These are phyloP conservation scores for Colinus virginianus DNA, from an alignment of 2,113 vertebrate genomes.

Conservation along the genomic window DNA sequence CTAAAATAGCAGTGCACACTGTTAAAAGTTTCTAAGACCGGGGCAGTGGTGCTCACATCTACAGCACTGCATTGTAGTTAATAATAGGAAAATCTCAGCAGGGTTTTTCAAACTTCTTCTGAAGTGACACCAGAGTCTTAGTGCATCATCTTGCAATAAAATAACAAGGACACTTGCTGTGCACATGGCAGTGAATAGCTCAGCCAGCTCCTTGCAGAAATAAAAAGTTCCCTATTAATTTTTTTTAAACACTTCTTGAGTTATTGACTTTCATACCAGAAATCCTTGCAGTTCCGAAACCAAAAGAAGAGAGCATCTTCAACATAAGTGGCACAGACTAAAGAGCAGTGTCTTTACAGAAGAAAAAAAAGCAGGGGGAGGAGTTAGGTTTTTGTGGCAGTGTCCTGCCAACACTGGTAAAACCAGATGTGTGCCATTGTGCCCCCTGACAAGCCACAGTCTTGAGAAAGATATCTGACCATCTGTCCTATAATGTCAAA, in stretches of 20 bases:
- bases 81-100: background rate
- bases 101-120: background rate
- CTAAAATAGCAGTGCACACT: fast-evolving
- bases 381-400: background rate
- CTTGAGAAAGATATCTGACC: background rate
- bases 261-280: background rate
- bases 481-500: background rate
- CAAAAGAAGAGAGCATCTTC: background rate
- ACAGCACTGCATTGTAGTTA: fast-evolving
- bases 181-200: fast-evolving
- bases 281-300: background rate
- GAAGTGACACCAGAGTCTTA: background rate
- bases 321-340: background rate
- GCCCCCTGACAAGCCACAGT: background rate
- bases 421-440: background rate
- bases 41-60: fast-evolving
- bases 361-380: background rate
- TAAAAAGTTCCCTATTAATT: background rate
- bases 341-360: background rate
- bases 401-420: background rate
- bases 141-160: background rate
- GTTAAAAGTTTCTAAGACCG: background rate
- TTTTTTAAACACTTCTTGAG: background rate
- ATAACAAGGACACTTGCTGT: background rate
- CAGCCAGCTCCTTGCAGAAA: background rate